These are phyloP conservation scores for Brachionus plicatilis DNA, from an alignment of 1,140 invertebrate genomes.

Conservation along the genomic window DNA sequence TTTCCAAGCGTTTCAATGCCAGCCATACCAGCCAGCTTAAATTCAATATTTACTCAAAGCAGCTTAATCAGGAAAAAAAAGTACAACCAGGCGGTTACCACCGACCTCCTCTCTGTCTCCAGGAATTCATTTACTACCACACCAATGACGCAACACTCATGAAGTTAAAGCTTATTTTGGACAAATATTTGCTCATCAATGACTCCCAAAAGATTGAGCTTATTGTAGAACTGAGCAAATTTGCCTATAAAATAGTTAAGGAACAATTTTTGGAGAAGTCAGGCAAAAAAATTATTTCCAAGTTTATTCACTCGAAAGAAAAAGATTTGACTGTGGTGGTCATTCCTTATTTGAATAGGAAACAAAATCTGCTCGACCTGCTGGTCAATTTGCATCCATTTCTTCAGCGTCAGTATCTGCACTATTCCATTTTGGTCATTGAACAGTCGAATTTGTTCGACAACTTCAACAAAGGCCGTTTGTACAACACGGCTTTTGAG, in stretches of 20 bases:
- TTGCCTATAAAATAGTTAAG: not conserved
- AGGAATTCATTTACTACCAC: not conserved
- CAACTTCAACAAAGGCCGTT: conserved; percentile 28
- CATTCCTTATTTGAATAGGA: conserved; percentile 77
- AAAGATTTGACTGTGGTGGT: conserved; percentile 59
- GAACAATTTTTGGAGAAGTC: not conserved
- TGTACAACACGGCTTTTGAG: conserved; percentile 16
- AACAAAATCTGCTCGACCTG: conserved; percentile 71
- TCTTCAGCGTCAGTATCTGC: conserved; percentile 74
- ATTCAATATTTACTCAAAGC: not conserved
- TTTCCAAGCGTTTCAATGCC: not conserved
- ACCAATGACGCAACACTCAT: not conserved
- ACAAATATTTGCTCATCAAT: not conserved
- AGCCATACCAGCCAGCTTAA: not conserved
- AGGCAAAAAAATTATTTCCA: not conserved
- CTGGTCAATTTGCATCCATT: conserved; percentile 81
- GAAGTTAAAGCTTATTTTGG: not conserved
- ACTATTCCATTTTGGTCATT: conserved; percentile 81
- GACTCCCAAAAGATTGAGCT: not conserved
- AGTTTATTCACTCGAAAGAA: conserved; percentile 6
- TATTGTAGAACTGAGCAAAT: not conserved
- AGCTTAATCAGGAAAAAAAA: not conserved
- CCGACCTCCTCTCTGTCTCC: not conserved
- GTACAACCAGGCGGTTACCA: not conserved
- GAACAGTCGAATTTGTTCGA: conserved; percentile 63